These are phyloP conservation scores for Siderastrea siderea DNA, from an alignment of 92 coral and sea anemone species.

Conservation along the genomic window DNA sequence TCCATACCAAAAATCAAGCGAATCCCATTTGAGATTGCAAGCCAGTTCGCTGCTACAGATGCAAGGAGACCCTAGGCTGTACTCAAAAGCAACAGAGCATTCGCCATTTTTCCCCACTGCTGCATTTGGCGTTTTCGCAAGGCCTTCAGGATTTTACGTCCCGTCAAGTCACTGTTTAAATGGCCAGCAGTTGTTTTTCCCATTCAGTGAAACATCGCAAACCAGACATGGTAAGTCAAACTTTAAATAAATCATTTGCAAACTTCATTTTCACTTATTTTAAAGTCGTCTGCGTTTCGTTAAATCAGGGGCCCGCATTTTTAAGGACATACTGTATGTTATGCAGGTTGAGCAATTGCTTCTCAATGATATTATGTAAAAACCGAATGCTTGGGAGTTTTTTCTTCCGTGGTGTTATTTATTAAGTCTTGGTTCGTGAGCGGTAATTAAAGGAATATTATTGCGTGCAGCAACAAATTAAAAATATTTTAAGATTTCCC, in stretches of 20 bases:
- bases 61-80: constrained; percentile 24
- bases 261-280: background rate
- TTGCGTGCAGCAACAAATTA: background rate
- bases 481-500: constrained; percentile 8
- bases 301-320: background rate
- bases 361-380: background rate
- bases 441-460: background rate
- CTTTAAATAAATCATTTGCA: background rate
- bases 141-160: constrained; percentile 28
- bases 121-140: constrained; percentile 30
- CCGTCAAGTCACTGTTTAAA: constrained; percentile 24
- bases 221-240: constrained; percentile 26
- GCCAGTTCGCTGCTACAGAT: constrained; percentile 36
- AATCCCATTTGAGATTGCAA: constrained; percentile 34
- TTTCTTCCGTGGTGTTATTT: background rate
- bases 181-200: constrained; percentile 38
- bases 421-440: background rate
- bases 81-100: constrained; percentile 21
- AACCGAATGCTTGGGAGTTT: background rate
- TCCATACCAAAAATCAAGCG: constrained; percentile 36
- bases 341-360: background rate
- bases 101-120: constrained; percentile 28
- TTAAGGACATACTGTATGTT: background rate
- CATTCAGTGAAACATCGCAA: constrained; percentile 28
- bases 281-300: background rate